Conservation (phyloP, 2,797 vertebrate genomes). For the Limnodromus scolopaceus region DNA sequence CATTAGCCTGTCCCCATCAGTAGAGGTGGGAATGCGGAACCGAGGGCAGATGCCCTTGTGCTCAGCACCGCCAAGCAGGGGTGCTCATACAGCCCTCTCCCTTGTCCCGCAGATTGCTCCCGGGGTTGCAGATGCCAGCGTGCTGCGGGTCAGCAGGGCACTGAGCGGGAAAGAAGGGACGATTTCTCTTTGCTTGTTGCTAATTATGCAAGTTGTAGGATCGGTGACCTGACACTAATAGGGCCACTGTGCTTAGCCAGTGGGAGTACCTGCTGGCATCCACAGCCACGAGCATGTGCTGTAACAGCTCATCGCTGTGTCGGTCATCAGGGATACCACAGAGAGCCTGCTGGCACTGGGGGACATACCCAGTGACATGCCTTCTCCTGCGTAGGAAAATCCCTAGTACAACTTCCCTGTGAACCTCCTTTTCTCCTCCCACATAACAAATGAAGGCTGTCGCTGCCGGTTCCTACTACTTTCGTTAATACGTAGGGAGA, state of each 20-base stretch:
- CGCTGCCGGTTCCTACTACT: neutral
- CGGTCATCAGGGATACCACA: neutral
- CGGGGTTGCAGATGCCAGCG: rapidly evolving
- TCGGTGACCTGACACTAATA: neutral
- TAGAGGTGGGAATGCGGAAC: neutral
- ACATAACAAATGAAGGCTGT: neutral
- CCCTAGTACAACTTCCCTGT: neutral
- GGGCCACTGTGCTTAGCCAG: neutral
- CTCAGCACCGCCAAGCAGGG: neutral
- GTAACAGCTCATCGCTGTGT: rapidly evolving
- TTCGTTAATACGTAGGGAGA: rapidly evolving
- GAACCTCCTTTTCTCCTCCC: neutral
- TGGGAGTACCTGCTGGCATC: neutral
- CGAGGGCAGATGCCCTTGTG: rapidly evolving
- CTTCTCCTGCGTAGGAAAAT: neutral
- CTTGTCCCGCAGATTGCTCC: rapidly evolving
- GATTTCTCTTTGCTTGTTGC: neutral
- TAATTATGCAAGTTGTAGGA: neutral
- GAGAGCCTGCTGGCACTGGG: neutral
- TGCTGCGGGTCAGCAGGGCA: neutral
- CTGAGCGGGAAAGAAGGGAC: neutral
- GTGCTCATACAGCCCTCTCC: rapidly evolving
- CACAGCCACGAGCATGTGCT: rapidly evolving
- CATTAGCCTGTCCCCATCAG: neutral
- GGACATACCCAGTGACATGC: rapidly evolving